Base-by-base conservation (phyloP, 1,140 invertebrate genomes). In the Aphidius ervi region DNA sequence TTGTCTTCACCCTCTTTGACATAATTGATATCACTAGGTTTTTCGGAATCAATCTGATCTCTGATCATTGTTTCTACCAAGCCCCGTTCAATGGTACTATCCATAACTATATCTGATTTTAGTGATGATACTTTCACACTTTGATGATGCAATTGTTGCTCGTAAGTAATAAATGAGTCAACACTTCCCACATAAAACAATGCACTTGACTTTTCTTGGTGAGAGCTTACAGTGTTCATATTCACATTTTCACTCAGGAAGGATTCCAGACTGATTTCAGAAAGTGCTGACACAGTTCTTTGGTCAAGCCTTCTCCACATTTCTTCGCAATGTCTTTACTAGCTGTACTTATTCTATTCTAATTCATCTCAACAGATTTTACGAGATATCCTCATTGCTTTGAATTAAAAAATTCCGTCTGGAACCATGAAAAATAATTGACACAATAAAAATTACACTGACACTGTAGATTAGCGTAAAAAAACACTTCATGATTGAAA, bases 221-320 rank as follows among this genome's bases (percentile, higher is more conserved):
- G 58, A 70, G 37, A 9, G 16, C 1, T 16, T 16, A 67, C 53
- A 63, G 70, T 67, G 56, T 67, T 56, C 9, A 65, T 46, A 55
- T 74, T 68, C 23, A 67, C 62, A 58, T 79, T 75, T 37, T 78
- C 74, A 46, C 71, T 65, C 70, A 63, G 40, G 59, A 61, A 61
- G 9, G 64, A 49, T 6, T 63, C 62, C 42, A 59, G 57, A 48
- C 62, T 59, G n/a, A 61, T 59, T 52, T 66, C 65, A 40, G 59
- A 74, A 46, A 77, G 56, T 31, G 77, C 75, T 64, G 76, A 76
- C 71, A 73, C 71, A 61, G 68, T 71, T 62, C 73, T 74, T 58
- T 71, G 63, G 61, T 77, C 73, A 61, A 78, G 77, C 77, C 76
- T 79, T 62, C 68, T 78, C 73, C 69, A 74, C 72, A 73, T 73